Conservation (phyloP, 2,113 vertebrate genomes). For the Agelaius tricolor region DNA sequence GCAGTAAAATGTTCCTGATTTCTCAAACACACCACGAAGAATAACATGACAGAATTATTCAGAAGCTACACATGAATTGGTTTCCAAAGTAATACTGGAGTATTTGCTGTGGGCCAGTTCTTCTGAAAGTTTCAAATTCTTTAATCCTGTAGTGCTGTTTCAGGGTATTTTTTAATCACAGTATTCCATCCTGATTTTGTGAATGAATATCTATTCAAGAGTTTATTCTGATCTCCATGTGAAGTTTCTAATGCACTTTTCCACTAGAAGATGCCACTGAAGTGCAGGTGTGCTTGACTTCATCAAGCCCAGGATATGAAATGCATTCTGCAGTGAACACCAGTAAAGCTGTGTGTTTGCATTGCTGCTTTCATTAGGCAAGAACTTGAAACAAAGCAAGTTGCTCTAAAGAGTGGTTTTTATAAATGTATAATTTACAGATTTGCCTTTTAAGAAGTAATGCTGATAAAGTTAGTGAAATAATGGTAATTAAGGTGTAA, state of each 20-base stretch:
- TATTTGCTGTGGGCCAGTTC: background rate
- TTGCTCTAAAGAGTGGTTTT: background rate
- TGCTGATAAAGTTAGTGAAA: background rate
- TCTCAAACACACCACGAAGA: background rate
- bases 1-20: background rate
- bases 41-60: background rate
- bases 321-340: background rate
- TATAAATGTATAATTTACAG: background rate
- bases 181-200: background rate
- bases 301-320: background rate
- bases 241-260: background rate
- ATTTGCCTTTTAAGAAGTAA: background rate
- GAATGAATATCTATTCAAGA: background rate
- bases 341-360: background rate
- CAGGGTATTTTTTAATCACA: background rate
- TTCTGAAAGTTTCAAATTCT: background rate
- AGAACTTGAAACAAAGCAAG: background rate
- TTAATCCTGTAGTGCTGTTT: background rate
- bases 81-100: background rate
- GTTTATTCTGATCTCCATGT: background rate
- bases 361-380: background rate
- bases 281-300: background rate
- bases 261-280: background rate
- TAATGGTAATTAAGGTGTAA: background rate
- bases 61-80: background rate